Percentiles rank a stretch among this genome's conserved stretches.
Evolutionary conservation across 2,888 invertebrate species (phyloP).

Genomic region (Cecidostiba fungosa): DNA sequence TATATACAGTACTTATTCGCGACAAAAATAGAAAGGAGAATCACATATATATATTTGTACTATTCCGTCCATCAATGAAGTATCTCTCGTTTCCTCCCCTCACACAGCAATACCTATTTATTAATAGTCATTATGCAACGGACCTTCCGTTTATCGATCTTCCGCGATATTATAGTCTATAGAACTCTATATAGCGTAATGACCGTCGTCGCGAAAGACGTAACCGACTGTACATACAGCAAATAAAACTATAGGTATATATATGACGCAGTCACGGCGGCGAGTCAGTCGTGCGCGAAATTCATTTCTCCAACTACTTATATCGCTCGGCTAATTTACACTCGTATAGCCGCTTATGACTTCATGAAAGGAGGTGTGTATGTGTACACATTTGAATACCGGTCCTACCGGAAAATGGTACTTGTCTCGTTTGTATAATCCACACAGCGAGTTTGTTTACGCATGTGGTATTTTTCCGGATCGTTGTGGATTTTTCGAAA

Average conservation of each 20-base stretch:
- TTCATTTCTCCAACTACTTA: not conserved
- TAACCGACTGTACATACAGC: not conserved
- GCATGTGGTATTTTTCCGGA: too few relatives aligned
- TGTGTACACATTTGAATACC: not conserved
- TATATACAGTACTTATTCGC: too few relatives aligned
- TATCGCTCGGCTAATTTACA: not conserved
- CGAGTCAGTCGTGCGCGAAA: not conserved
- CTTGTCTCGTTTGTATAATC: not conserved
- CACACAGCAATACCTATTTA: not conserved
- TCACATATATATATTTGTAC: not conserved
- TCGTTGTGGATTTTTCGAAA: too few relatives aligned
- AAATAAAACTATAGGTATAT: not conserved
- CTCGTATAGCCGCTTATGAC: not conserved
- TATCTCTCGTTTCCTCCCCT: not conserved
- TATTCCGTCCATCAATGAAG: not conserved
- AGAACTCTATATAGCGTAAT: not conserved
- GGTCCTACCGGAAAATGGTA: not conserved
- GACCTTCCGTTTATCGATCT: conserved; percentile 49
- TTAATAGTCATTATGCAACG: conserved; percentile 38
- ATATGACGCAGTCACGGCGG: not conserved
- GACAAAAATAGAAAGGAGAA: not conserved
- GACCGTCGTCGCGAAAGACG: not conserved
- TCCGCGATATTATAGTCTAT: not conserved
- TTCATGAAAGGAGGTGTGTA: not conserved
- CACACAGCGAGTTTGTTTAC: too few relatives aligned